A percentile compares a stretch with the other conserved stretches of the same genome.
phyloP scores from a whole-genome alignment of 2,888 invertebrate species.

The Microplitis manilae region DNA sequence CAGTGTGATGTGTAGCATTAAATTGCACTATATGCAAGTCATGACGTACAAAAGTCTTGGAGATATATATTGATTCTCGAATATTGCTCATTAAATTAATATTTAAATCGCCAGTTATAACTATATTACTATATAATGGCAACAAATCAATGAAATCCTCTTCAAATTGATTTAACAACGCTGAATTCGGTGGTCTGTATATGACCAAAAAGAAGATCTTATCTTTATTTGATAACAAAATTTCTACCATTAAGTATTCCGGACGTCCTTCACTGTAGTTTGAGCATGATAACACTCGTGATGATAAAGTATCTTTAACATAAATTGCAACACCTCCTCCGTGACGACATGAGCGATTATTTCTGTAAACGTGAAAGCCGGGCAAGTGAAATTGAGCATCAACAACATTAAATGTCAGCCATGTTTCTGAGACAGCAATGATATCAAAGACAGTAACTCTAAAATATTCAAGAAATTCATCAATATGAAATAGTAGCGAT shows the following conservation, averaged over 20 bases:
- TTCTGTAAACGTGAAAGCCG: neutral
- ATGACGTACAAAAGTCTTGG: neutral
- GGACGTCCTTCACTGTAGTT: neutral
- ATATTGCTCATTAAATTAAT: neutral
- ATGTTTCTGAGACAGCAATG: conserved; percentile 12
- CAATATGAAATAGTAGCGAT: neutral
- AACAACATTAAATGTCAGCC: neutral
- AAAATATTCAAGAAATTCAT: neutral
- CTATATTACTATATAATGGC: neutral
- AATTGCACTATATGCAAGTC: conserved; percentile 20
- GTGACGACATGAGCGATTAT: neutral
- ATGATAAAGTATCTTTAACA: neutral
- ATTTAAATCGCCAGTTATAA: neutral
- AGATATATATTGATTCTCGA: neutral
- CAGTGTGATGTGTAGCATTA: conserved; percentile 24
- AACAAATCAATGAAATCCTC: neutral
- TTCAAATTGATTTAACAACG: neutral
- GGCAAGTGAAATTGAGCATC: neutral
- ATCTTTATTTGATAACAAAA: neutral
- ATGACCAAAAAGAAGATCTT: neutral
- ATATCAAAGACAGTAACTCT: neutral
- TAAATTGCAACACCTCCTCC: neutral
- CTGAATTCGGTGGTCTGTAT: neutral
- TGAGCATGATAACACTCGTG: neutral
- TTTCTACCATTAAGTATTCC: neutral